These are phyloP conservation scores for Enteromius viviparus DNA, from an alignment of 2,797 vertebrate genomes.

Conservation along the genomic window DNA sequence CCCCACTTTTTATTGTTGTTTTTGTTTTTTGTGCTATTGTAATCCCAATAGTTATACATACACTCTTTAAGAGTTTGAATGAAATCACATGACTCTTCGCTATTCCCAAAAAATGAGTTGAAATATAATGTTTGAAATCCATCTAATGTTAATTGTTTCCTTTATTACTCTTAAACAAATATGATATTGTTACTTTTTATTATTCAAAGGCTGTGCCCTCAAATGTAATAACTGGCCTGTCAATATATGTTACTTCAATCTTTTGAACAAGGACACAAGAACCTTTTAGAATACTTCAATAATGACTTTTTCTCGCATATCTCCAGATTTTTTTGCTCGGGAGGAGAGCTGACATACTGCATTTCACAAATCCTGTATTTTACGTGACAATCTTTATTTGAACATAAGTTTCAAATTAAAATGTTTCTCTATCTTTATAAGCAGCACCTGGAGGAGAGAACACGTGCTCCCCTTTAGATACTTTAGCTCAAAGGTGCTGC, in stretches of 20 bases:
- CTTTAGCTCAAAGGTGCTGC: constrained; percentile 65
- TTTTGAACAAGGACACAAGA: not conserved
- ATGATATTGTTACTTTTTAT: not conserved
- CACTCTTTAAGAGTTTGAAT: not conserved
- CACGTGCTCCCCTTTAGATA: constrained; percentile 58
- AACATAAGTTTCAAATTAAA: constrained; percentile 66
- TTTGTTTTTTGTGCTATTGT: not conserved
- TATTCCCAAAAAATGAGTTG: not conserved
- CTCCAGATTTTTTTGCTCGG: constrained; percentile 10
- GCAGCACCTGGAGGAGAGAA: constrained; percentile 66
- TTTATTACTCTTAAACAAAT: not conserved
- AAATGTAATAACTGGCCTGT: constrained; percentile 3
- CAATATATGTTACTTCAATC: constrained; percentile 14
- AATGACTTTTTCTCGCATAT: not conserved
- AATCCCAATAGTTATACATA: not conserved
- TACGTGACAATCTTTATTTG: constrained; percentile 60
- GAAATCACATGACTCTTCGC: not conserved
- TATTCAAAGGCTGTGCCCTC: constrained; percentile 32
- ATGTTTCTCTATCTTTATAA: constrained; percentile 65
- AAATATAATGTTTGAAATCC: not conserved
- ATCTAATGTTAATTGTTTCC: not conserved
- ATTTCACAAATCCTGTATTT: constrained; percentile 53
- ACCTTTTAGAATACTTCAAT: not conserved
- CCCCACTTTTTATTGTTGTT: not conserved
- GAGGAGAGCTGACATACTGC: constrained; percentile 30